phyloP scores from a whole-genome alignment of 2,113 vertebrate genomes.

The Zonotrichia leucophrys region DNA sequence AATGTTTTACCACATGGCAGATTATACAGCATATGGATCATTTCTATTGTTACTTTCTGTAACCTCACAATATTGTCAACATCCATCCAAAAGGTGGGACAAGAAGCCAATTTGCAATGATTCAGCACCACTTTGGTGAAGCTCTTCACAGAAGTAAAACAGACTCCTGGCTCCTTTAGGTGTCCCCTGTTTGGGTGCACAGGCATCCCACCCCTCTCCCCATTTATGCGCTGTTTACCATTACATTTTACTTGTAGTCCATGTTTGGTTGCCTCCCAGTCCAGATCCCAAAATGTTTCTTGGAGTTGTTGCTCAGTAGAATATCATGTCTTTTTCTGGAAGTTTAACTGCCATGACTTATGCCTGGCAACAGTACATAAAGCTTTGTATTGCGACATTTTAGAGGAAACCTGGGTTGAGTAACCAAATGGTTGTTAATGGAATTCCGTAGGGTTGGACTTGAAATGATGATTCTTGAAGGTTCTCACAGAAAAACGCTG shows the following conservation, averaged over 20 bases:
- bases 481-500: not conserved
- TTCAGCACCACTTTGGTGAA: not conserved
- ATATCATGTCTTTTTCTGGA: not conserved
- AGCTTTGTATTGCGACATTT: not conserved
- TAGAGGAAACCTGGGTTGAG: not conserved
- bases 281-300: not conserved
- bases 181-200: rapidly evolving
- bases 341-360: not conserved
- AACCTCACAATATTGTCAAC: not conserved
- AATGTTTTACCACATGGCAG: not conserved
- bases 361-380: not conserved
- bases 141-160: not conserved
- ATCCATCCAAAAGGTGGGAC: not conserved
- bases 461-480: not conserved
- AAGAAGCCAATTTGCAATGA: not conserved
- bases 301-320: not conserved
- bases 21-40: not conserved
- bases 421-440: not conserved
- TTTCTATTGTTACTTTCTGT: not conserved
- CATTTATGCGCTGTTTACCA: not conserved
- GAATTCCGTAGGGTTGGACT: not conserved
- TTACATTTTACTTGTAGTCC: not conserved
- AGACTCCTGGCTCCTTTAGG: not conserved
- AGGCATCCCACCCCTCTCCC: rapidly evolving
- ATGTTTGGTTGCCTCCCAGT: not conserved